phyloP scores from a whole-genome alignment of 2,888 invertebrate species.

The Eupithecia subfuscata region DNA sequence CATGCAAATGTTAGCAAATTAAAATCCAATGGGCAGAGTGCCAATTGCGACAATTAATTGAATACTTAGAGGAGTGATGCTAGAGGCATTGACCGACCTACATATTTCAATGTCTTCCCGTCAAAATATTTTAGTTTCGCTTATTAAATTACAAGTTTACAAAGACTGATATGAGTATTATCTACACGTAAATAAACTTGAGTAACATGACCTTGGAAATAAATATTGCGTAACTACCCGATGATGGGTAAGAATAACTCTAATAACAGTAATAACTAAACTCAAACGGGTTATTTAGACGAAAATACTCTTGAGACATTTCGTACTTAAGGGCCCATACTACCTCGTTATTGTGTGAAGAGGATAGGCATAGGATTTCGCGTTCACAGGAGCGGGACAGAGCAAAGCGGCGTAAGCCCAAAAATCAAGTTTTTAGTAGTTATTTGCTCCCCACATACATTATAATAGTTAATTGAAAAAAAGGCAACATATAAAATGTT shows the following conservation, averaged over 20 bases:
- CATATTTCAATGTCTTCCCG: constrained; percentile 44
- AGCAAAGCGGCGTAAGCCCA: no score
- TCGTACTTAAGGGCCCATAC: no score
- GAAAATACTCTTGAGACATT: background rate
- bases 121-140: constrained; percentile 29
- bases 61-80: constrained; percentile 47
- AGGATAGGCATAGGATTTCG: no score
- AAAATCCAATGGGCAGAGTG: constrained; percentile 60
- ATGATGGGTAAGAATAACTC: background rate
- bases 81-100: constrained; percentile 60
- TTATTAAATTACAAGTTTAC: constrained; percentile 15
- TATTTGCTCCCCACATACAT: no score
- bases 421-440: no score
- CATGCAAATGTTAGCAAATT: constrained; percentile 54
- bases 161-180: background rate
- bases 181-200: constrained; percentile 12
- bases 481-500: no score
- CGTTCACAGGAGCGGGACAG: no score
- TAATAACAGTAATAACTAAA: background rate
- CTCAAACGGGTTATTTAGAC: background rate
- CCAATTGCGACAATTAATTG: constrained; percentile 65
- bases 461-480: no score
- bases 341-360: no score
- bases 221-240: background rate
- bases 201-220: constrained; percentile 11